Evolutionary conservation across 2,113 vertebrate genomes (phyloP), one percentile per base, ranked within the genome.

Genomic region (Eudyptes chrysolophus): DNA sequence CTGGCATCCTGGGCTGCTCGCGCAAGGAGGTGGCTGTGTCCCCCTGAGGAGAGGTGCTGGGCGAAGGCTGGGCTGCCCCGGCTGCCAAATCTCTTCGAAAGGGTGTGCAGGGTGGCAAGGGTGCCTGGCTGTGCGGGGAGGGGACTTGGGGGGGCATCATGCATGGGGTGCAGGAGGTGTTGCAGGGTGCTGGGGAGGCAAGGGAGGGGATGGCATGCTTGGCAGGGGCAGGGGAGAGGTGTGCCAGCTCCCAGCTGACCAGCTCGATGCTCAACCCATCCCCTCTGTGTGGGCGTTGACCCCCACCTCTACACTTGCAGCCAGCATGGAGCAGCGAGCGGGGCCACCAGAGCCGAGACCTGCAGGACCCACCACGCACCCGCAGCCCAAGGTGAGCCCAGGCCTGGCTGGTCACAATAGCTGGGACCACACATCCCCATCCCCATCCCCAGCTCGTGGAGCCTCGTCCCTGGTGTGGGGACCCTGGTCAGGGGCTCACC

Each of bases 321-420:
- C 90, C 82, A 97, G 96, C 68, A 97, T 97, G 96, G 92, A 97
- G 78, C 94, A 95, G 87, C 84, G 7, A 96, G 85, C 14, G 2
- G 92, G 74, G 79, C 81, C 90, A 87, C 71, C 90, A 87, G 97
- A 95, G 55, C 74, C 84, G 17, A 98, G 94, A 87, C 74, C 93
- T 95, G 81, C 94, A 84, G 96, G 90, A 95, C 24, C 77, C 15
- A 40, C 70, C 54, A 89, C 79, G 0, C 84, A 94, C 58, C 65
- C 1, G 0, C 97, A 93, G 80, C 70, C 77, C 84, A 97, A 97
- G 97, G 98, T 98, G 94, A 97, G 97, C 55, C 64, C 48, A 69
- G 61, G 32, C 66, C 83, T n/a, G 49, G 30, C n/a, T 62, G 44
- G 57, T 57, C 3, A 0, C 1, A 1, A 17, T 11, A 36, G 30